phyloP scores from a whole-genome alignment of 2,113 vertebrate species.

The Acanthisitta chloris region DNA sequence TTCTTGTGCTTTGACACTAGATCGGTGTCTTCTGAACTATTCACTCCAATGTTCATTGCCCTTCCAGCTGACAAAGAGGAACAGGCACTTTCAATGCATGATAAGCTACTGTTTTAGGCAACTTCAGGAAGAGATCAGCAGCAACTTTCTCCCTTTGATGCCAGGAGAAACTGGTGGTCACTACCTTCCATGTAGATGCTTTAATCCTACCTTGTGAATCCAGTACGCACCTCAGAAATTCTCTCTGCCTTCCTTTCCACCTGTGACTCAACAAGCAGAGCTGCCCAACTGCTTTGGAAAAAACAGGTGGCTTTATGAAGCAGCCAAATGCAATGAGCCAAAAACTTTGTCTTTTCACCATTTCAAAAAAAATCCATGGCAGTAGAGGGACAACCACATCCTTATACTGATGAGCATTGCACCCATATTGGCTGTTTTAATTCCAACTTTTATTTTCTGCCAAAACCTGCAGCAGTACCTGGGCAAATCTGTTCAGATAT shows the following conservation, averaged over 20 bases:
- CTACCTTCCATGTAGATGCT: not conserved
- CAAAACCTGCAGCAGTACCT: not conserved
- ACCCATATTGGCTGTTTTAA: not conserved
- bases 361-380: not conserved
- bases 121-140: not conserved
- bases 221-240: not conserved
- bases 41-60: not conserved
- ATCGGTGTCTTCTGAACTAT: not conserved
- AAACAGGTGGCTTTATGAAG: not conserved
- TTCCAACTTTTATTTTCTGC: not conserved
- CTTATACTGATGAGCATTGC: not conserved
- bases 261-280: not conserved
- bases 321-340: not conserved
- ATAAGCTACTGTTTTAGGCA: not conserved
- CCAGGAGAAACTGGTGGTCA: not conserved
- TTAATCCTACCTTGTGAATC: not conserved
- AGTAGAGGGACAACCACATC: not conserved
- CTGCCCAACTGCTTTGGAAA: not conserved
- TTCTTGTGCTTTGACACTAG: not conserved
- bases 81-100: not conserved
- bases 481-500: not conserved
- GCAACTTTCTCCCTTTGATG: not conserved
- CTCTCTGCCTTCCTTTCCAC: not conserved
- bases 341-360: not conserved
- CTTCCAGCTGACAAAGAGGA: not conserved